These are phyloP conservation scores for Spialia ferax DNA, from an alignment of 2,888 invertebrate genomes.

Conservation along the genomic window DNA sequence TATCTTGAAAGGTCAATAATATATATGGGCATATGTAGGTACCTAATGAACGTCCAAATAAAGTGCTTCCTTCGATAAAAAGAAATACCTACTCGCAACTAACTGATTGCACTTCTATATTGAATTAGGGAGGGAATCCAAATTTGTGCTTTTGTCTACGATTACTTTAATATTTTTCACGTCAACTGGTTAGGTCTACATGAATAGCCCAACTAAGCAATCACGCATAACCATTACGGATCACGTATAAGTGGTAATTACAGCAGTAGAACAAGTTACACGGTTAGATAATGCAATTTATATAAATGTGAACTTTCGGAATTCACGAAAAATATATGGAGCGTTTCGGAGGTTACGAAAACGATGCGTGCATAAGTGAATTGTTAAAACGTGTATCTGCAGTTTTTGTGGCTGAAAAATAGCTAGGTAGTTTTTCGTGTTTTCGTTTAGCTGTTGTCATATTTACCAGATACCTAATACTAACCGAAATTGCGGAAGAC, in stretches of 20 bases:
- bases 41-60: too few relatives aligned
- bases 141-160: background rate
- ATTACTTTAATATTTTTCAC: constrained; percentile 4
- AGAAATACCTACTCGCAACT: too few relatives aligned
- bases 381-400: constrained; percentile 23
- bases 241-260: constrained; percentile 15
- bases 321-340: constrained; percentile 33
- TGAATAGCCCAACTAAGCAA: constrained; percentile 11
- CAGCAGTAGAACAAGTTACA: constrained; percentile 22
- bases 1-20: too few relatives aligned
- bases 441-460: background rate
- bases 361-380: constrained; percentile 9
- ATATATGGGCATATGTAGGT: too few relatives aligned
- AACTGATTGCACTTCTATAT: too few relatives aligned
- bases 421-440: background rate
- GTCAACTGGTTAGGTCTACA: constrained; percentile 7
- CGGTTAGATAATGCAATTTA: constrained; percentile 37
- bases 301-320: constrained; percentile 39
- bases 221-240: constrained; percentile 29
- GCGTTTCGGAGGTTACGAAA: constrained; percentile 35
- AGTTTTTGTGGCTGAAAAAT: constrained; percentile 38
- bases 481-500: too few relatives aligned
- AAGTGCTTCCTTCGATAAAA: too few relatives aligned
- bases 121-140: too few relatives aligned
- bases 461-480: background rate